A percentile compares a stretch with the other conserved stretches of the same genome.
phyloP scores from a whole-genome alignment of 2,113 vertebrate genomes.

The Oreochromis aureus region DNA sequence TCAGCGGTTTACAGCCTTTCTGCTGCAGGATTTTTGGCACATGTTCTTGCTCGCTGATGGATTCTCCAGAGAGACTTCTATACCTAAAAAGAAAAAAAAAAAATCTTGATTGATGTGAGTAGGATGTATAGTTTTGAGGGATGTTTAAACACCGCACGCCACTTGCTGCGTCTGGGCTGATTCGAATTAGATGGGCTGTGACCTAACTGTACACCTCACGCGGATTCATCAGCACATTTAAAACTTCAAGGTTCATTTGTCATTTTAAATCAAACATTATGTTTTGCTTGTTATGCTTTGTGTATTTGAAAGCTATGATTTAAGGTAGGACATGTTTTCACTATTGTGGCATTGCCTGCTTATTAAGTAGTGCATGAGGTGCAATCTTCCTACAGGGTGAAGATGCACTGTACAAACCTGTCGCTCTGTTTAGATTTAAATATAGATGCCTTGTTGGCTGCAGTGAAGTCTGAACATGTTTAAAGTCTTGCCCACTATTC shows the following conservation, averaged over 20 bases:
- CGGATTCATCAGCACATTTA: neutral
- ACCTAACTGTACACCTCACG: neutral
- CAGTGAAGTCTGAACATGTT: neutral
- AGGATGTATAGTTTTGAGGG: neutral
- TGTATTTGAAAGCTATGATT: neutral
- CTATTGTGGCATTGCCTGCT: neutral
- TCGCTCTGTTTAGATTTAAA: neutral
- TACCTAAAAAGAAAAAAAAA: neutral
- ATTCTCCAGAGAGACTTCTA: constrained; percentile 15
- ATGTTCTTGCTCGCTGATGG: neutral
- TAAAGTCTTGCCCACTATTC: neutral
- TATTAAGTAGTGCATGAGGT: neutral
- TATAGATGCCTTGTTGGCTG: neutral
- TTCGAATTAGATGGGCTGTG: neutral
- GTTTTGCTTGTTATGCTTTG: neutral
- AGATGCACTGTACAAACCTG: neutral
- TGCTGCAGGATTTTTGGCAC: constrained; percentile 11
- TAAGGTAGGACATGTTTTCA: neutral
- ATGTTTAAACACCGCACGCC: neutral
- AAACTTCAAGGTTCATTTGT: neutral
- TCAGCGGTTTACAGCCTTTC: constrained; percentile 16
- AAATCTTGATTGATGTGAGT: neutral
- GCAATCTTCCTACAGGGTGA: neutral
- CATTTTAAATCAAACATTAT: neutral
- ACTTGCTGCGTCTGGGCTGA: neutral